Evolutionary conservation across 2,797 vertebrate genomes (phyloP).

Genomic region (Fundulus diaphanus): DNA sequence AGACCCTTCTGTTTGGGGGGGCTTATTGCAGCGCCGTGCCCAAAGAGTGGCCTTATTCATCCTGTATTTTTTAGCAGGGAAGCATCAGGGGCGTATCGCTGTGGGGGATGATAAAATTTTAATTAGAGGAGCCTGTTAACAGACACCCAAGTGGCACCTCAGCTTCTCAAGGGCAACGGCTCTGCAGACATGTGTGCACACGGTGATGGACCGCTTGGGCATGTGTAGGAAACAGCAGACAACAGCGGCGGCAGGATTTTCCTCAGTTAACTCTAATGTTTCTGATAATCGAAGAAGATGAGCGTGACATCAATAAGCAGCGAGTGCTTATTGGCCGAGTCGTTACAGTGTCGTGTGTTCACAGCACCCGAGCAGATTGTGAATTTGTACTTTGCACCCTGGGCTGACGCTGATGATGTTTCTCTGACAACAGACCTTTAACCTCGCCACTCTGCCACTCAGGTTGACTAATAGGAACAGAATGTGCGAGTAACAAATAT

Average conservation of each 20-base stretch:
- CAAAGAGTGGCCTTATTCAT: conserved; percentile 47
- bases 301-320: conserved; percentile 7
- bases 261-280: conserved; percentile 4
- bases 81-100: conserved; percentile 46
- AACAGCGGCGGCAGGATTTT: background rate
- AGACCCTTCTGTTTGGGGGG: conserved; percentile 23
- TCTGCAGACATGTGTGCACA: conserved; percentile 25
- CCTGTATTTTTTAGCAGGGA: conserved; percentile 65
- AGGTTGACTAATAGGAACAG: conserved; percentile 32
- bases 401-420: conserved; percentile 40
- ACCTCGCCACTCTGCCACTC: conserved; percentile 21
- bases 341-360: conserved; percentile 21
- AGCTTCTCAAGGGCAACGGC: conserved; percentile 45
- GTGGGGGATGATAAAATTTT: conserved; percentile 74
- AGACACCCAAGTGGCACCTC: conserved; percentile 68
- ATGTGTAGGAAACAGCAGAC: background rate
- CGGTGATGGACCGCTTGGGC: background rate
- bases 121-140: conserved; percentile 64
- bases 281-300: conserved; percentile 5
- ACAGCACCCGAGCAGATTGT: conserved; percentile 25
- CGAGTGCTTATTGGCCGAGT: conserved; percentile 22
- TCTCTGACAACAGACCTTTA: conserved; percentile 51
- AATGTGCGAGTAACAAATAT: background rate
- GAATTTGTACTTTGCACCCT: conserved; percentile 63
- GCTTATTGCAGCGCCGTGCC: conserved; percentile 21